Base-by-base conservation (phyloP, 2,113 vertebrate genomes). In the Uria lomvia region DNA sequence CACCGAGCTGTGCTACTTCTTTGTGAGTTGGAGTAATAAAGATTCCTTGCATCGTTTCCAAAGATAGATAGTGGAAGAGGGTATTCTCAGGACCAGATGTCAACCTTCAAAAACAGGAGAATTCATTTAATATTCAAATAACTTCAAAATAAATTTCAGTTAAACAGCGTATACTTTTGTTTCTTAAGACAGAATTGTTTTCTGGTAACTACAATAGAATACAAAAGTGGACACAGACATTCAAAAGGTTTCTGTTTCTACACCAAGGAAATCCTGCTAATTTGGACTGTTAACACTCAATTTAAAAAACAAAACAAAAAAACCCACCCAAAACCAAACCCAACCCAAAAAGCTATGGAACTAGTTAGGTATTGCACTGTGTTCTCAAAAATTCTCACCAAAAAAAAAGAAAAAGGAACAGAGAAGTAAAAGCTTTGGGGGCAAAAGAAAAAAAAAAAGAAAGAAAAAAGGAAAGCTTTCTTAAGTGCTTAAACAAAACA, bases 21-120 rank as follows among this genome's bases (percentile, higher is more conserved):
- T 97, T 98, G 96, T 99, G 99, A 66, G 99, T 99, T 26, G 99
- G 99, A 55, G 99, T 98, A 80, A 99, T 99, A 94, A 99, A 99
- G 97, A 99, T 99, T 53, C 99, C 99, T 97, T 99, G 99, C 89
- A 99, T 97, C 0, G 98, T 98, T 97, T 99, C 99, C 98, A 99
- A 98, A 93, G 98, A 98, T 12, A 99, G 97, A 34, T 99, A 99
- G 96, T 99, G 99, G 97, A 99, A 99, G 87, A 99, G 98, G 17
- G 99, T 99, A 94, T 99, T 99, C 96, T 99, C 99, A 56, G 98
- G 97, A 30, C 99, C 99, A 9, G 99, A 98, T 13, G 99, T 99
- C 84, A 99, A 96, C 95, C 99, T 99, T 96, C 40, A 78, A 92
- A 95, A 85, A 40, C 11, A 65, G 66, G 30, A 95, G 12, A 92